phyloP scores from a whole-genome alignment of 23 tunicate species.

The Diplosoma virens region DNA sequence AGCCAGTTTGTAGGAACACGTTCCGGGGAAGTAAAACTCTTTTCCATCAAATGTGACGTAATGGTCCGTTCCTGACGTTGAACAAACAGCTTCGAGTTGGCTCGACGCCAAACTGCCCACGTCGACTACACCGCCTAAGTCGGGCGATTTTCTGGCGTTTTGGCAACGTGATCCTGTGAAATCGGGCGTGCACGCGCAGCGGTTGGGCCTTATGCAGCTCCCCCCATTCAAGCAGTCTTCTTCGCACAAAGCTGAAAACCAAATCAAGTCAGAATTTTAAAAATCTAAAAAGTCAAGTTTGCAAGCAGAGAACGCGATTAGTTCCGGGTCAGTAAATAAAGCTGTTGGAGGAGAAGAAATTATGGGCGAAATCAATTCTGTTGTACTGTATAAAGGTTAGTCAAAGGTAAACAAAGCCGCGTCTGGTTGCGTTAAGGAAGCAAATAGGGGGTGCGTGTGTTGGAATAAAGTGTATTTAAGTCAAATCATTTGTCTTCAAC shows the following conservation, averaged over 20 bases:
- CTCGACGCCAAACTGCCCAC: conserved; percentile 32
- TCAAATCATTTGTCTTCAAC: too few species aligned
- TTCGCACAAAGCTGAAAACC: conserved; percentile 59
- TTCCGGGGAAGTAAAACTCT: conserved; percentile 75
- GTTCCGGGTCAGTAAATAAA: too few species aligned
- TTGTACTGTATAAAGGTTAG: too few species aligned
- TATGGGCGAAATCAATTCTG: too few species aligned
- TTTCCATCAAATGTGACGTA: conserved; percentile 82
- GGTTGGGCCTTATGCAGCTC: conserved; percentile 47
- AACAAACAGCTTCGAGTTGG: conserved; percentile 52
- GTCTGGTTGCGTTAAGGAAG: too few species aligned
- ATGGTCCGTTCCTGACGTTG: conserved; percentile 63
- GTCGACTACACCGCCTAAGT: conserved; percentile 17
- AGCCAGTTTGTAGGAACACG: conserved; percentile 66
- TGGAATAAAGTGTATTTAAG: too few species aligned
- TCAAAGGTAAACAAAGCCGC: too few species aligned
- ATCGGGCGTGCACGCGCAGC: conserved; percentile 66
- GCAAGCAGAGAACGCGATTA: too few species aligned
- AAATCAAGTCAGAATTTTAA: neutral
- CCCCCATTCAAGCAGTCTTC: conserved; percentile 67
- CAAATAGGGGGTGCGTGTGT: too few species aligned
- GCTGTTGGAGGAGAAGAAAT: too few species aligned
- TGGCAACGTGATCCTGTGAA: conserved; percentile 59
- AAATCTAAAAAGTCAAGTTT: neutral
- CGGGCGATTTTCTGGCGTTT: neutral